Percentiles rank a stretch among this genome's conserved stretches.
These are phyloP conservation scores for Capra hircus DNA, from an alignment of 2,113 vertebrate genomes.

Conservation along the genomic window DNA sequence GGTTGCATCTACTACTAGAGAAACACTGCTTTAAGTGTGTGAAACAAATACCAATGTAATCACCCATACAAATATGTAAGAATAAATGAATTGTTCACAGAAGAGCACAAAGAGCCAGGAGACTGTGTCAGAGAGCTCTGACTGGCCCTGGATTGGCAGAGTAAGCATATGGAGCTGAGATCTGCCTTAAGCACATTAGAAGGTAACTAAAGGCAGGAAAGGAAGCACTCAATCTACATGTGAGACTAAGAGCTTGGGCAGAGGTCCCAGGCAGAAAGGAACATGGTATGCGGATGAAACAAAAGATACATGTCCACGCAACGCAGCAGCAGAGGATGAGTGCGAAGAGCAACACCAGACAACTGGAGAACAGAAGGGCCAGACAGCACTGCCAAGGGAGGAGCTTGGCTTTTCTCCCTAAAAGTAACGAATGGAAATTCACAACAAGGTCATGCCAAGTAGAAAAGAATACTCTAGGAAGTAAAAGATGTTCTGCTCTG, in stretches of 20 bases:
- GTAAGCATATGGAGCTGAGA: not conserved
- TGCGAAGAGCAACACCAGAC: not conserved
- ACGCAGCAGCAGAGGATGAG: not conserved
- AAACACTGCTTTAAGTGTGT: not conserved
- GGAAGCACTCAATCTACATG: not conserved
- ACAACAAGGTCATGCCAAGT: not conserved
- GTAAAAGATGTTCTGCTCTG: not conserved
- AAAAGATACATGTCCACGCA: not conserved
- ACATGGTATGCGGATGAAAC: not conserved
- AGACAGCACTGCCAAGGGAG: not conserved
- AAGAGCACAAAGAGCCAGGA: not conserved
- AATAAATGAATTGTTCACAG: not conserved
- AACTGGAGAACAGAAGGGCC: not conserved
- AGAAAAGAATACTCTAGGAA: not conserved
- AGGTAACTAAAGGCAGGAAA: not conserved
- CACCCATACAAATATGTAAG: not conserved
- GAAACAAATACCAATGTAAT: not conserved
- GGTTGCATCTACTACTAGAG: not conserved
- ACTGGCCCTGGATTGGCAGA: not conserved
- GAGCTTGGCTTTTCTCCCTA: not conserved
- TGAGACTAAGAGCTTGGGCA: not conserved
- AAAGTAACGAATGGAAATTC: not conserved
- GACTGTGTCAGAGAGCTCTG: not conserved
- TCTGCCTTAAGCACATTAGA: not conserved
- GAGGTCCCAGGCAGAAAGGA: not conserved